Percentiles rank a stretch among this genome's conserved stretches.
Evolutionary conservation across 1,140 invertebrate genomes (phyloP).

Genomic region (Euwallacea similis): DNA sequence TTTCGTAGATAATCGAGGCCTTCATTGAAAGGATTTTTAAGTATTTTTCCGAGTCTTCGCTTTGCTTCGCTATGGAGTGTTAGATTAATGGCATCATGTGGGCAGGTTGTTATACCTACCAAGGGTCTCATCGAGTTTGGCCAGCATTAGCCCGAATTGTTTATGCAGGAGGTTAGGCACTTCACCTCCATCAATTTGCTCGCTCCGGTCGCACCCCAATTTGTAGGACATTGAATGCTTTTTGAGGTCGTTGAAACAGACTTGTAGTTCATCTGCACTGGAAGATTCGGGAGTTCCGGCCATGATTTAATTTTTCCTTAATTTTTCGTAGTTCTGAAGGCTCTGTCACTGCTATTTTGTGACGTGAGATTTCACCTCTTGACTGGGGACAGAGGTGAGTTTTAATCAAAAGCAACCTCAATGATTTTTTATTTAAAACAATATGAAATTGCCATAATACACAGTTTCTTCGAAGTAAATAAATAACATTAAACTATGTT

Average conservation of each 20-base stretch:
- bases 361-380: constrained; percentile 16
- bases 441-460: constrained; percentile 25
- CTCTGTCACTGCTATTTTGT: constrained; percentile 34
- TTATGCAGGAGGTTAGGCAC: constrained; percentile 28
- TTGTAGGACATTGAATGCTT: constrained; percentile 33
- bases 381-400: neutral
- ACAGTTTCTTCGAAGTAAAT: neutral
- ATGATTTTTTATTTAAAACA: constrained; percentile 21
- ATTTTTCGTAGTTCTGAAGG: neutral
- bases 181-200: constrained; percentile 25
- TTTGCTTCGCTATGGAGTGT: neutral
- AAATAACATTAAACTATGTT: constrained; percentile 14
- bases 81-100: no score
- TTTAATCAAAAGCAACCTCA: neutral
- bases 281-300: neutral
- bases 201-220: constrained; percentile 1
- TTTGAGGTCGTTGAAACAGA: constrained; percentile 32
- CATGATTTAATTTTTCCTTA: constrained; percentile 13
- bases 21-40: constrained; percentile 43
- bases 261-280: constrained; percentile 20
- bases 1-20: constrained; percentile 47
- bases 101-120: constrained; percentile 2
- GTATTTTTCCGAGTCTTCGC: constrained; percentile 27
- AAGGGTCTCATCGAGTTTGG: constrained; percentile 31
- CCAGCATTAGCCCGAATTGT: constrained; percentile 25